phyloP scores from a whole-genome alignment of 2,888 invertebrate genomes.

The Phania funesta region DNA sequence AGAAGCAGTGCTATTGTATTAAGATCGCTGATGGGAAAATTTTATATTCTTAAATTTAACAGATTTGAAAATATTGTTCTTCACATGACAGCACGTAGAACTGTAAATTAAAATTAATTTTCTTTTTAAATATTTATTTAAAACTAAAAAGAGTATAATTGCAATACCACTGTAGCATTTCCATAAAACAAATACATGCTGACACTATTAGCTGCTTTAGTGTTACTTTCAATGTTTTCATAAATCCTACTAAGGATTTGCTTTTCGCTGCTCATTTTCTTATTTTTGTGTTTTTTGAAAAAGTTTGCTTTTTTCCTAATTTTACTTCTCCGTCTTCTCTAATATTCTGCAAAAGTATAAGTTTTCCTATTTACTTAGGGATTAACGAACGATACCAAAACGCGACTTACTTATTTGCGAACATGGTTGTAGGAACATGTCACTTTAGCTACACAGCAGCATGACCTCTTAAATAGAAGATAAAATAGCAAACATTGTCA shows the following conservation, averaged over 20 bases:
- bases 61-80: no score
- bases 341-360: conserved; percentile 5
- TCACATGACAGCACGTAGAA: no score
- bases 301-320: conserved; percentile 10
- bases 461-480: conserved; percentile 24
- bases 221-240: conserved; percentile 19
- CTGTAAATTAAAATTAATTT: no score
- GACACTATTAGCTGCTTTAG: conserved; percentile 10
- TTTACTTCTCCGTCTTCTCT: conserved; percentile 1
- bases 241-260: neutral
- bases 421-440: conserved; percentile 41
- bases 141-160: neutral
- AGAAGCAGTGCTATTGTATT: no score
- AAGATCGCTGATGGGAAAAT: no score
- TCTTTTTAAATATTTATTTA: neutral
- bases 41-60: no score
- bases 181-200: conserved; percentile 1
- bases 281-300: conserved; percentile 2
- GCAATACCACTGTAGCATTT: neutral
- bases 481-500: neutral
- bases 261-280: neutral
- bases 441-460: conserved; percentile 10
- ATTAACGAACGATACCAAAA: conserved; percentile 62
- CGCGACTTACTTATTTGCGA: conserved; percentile 42
- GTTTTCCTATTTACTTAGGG: conserved; percentile 68